Evolutionary conservation across 1,140 invertebrate species (phyloP), one percentile per base, ranked within the genome.

Genomic region (Drosophila elegans): DNA sequence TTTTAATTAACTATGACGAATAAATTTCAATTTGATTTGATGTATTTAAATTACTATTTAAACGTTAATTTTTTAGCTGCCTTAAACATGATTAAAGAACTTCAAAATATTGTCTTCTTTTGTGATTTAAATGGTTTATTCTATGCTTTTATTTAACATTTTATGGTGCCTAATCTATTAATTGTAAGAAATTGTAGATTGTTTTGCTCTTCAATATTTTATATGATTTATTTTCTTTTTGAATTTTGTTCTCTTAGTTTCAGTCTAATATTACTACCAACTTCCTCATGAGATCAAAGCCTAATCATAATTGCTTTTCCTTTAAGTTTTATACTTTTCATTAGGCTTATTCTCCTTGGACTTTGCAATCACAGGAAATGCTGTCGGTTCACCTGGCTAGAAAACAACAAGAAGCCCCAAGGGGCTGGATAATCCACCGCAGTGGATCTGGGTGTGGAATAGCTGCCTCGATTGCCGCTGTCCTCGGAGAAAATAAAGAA

Each of bases 401-500:
- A 25, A 25, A 7, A 11, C 44, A 36, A 52, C 13, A 32, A 48
- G 1, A 32, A 49, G 2, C n/a, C 49, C 21, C 7, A 38, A 34
- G 60, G 39, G 54, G 12, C 38, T 13, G 54, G 60, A 62, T 62
- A 59, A 62, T 56, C 54, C 60, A 29, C 21, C 12, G 57, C 13
- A 52, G 49, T 52, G 32, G 49, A 52, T 52, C 13, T 52, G 10
- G 49, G 49, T 36, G 48, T n/a, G n/a, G 48, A 51, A 13, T 51
- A 13, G 48, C 48, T 13, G 32, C 49, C 32, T 52, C 59, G 11
- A 38, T 61, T 55, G 53, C 36, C 53, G 25, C 53, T 42, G 54
- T 63, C 60, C 32, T 54, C 4, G 38, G 38, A 44, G 60, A 63
- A 63, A 60, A 60, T 63, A 63, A 63, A 60, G 60, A 32, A 39